Evolutionary conservation across 2,797 vertebrate species (phyloP).

Genomic region (Acomys russatus): DNA sequence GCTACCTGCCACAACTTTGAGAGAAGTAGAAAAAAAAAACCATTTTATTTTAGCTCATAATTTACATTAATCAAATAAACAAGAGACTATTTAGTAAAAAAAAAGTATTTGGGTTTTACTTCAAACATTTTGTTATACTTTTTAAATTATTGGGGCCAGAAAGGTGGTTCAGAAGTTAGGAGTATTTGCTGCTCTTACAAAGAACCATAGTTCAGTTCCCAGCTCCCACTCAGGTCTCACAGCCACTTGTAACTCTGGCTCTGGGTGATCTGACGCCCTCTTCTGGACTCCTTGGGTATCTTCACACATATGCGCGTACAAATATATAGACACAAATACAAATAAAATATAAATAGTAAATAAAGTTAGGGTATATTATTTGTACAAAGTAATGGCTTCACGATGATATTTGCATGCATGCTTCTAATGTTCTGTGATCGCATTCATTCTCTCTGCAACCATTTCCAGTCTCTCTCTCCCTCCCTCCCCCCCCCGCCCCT

Average conservation of each 20-base stretch:
- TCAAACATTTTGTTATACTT: neutral
- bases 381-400: neutral
- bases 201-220: neutral
- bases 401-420: neutral
- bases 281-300: neutral
- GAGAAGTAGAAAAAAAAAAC: neutral
- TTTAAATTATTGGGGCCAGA: neutral
- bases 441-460: neutral
- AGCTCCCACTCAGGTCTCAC: neutral
- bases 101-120: neutral
- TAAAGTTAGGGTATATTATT: neutral
- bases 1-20: neutral
- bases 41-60: neutral
- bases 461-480: neutral
- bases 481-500: too few species aligned
- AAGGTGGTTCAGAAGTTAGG: neutral
- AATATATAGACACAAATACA: neutral
- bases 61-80: neutral
- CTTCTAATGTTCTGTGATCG: neutral
- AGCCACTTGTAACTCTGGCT: neutral
- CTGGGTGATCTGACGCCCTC: neutral
- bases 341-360: neutral
- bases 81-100: conserved; percentile 16
- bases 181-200: neutral
- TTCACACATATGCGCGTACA: neutral